Conservation (phyloP, 2,113 vertebrate species). For the Otis tarda region DNA sequence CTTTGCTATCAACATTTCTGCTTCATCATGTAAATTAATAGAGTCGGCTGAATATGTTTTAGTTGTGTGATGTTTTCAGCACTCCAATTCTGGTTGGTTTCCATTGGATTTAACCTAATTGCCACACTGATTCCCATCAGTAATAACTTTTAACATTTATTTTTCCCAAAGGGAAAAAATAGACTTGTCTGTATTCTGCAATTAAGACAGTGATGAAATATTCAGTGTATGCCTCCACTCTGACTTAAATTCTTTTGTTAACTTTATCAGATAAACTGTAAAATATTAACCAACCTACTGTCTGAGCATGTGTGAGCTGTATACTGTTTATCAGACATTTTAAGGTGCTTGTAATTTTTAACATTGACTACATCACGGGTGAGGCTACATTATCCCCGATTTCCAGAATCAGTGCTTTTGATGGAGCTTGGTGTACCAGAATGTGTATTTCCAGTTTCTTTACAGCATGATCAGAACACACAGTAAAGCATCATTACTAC, state of each 20-base stretch:
- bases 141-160: constrained; percentile 78
- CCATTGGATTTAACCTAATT: constrained; percentile 76
- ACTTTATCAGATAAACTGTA: constrained; percentile 79
- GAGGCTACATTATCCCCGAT: not conserved
- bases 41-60: constrained; percentile 49
- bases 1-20: constrained; percentile 60
- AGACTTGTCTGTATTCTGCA: constrained; percentile 71
- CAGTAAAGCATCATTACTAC: constrained; percentile 14
- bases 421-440: not conserved
- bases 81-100: constrained; percentile 68
- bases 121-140: constrained; percentile 74
- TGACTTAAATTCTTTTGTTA: constrained; percentile 79
- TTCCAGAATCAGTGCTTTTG: constrained; percentile 27
- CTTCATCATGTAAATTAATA: constrained; percentile 72
- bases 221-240: constrained; percentile 72
- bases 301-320: constrained; percentile 67
- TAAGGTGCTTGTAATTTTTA: constrained; percentile 61
- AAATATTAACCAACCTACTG: constrained; percentile 75
- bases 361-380: constrained; percentile 23
- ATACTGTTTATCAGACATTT: constrained; percentile 69
- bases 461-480: constrained; percentile 1
- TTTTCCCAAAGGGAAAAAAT: constrained; percentile 72
- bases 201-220: constrained; percentile 78
- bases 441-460: constrained; percentile 11
- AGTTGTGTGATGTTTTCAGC: constrained; percentile 64